Evolutionary conservation across 1,140 invertebrate genomes (phyloP), one percentile per base, ranked within the genome.

Genomic region (Drosophila erecta): DNA sequence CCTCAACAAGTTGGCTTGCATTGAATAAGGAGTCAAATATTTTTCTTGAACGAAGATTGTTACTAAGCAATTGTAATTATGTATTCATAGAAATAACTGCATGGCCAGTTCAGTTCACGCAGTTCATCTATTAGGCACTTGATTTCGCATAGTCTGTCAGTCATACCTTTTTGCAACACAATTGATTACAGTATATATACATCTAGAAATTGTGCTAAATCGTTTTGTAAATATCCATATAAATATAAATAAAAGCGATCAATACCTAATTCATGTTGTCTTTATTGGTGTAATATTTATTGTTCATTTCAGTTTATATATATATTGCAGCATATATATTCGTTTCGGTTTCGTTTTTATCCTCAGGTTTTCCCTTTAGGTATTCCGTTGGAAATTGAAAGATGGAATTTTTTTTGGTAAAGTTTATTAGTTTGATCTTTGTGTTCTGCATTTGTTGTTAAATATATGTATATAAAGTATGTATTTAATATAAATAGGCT

Each of bases 61-160:
- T 40, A 47, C 40, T 17, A 41, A 83, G 62, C 53, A 60, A 79
- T 61, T 86, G 83, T 87, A 86, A 86, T 89, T 86, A 79, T 85
- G 59, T 87, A 87, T 87, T 70, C 83, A 87, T 86, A 62, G 57
- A 49, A 87, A 72, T 65, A 69, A 46, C 35, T 83, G 69, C 67
- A 47, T 61, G 56, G 70, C 50, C 56, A 65, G 55, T 67, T 84
- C 8, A 10, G 30, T 8, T 30, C 7, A 54, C 27, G 37, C 49
- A 37, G 40, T 56, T 43, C 54, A 65, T 65, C 55, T 65, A 79
- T 66, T 12, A 81, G 71, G 46, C 59, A 62, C 46, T 67, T 67
- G 53, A 65, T 66, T 81, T 69, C 66, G 76, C 62, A 72, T 76
- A 66, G 55, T 35, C 74, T 61, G 55, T 57, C 83, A 76, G 80